These are phyloP conservation scores for Calyptomena viridis DNA, from an alignment of 2,113 vertebrate species.

Conservation along the genomic window DNA sequence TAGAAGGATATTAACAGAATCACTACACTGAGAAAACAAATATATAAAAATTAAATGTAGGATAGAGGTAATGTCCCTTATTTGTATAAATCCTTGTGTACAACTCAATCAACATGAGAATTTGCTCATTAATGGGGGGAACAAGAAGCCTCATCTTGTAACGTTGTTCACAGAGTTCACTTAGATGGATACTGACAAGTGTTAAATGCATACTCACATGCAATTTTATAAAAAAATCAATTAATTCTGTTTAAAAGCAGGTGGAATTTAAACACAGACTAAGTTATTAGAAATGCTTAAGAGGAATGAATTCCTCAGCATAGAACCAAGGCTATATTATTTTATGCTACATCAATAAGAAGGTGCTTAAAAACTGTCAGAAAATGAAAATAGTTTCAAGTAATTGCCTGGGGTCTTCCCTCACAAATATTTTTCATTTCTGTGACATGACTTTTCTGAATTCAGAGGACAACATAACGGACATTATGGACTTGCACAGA, in stretches of 20 bases:
- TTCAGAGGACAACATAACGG: background rate
- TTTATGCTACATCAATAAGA: background rate
- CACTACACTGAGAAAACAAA: background rate
- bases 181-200: background rate
- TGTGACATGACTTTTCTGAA: background rate
- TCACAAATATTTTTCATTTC: background rate
- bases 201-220: background rate
- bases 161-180: background rate
- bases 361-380: background rate
- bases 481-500: rapidly evolving
- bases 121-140: background rate
- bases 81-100: background rate
- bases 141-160: background rate
- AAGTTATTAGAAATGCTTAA: background rate
- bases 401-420: background rate
- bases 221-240: background rate
- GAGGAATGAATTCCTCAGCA: background rate
- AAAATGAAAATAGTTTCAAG: background rate
- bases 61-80: background rate
- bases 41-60: background rate
- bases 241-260: background rate
- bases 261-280: background rate
- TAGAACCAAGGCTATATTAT: background rate
- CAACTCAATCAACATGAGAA: background rate
- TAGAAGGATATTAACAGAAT: background rate